Percentiles rank a stretch among this genome's conserved stretches.
Evolutionary conservation across 1,140 invertebrate genomes (phyloP).

Genomic region (Trinorchestia longiramus): DNA sequence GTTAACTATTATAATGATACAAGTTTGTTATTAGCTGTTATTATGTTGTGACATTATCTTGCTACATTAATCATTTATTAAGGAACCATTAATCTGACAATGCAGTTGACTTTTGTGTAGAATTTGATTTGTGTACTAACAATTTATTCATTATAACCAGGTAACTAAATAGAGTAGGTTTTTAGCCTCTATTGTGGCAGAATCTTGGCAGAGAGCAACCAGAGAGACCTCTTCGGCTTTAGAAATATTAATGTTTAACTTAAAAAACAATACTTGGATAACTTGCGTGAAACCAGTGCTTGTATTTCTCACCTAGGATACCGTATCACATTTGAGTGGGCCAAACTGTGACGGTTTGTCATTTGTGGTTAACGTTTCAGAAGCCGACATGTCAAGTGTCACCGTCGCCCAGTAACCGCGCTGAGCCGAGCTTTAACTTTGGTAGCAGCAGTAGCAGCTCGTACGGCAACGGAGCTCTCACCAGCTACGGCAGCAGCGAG

Average conservation of each 20-base stretch:
- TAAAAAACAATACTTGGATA: too few relatives aligned
- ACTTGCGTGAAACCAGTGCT: too few relatives aligned
- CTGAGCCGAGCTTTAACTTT: slow-evolving; percentile 40
- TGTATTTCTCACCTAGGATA: too few relatives aligned
- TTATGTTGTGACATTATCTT: neutral
- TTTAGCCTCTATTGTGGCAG: neutral
- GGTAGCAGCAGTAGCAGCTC: slow-evolving; percentile 38
- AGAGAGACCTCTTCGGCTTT: neutral
- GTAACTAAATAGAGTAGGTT: neutral
- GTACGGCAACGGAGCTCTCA: slow-evolving; percentile 27
- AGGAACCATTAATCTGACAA: neutral
- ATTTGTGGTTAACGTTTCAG: slow-evolving; percentile 44
- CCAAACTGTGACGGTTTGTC: neutral
- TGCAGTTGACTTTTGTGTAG: neutral
- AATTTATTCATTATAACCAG: neutral
- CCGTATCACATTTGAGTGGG: too few relatives aligned
- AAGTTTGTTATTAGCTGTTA: neutral
- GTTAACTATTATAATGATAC: too few relatives aligned
- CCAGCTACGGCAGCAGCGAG: slow-evolving; percentile 29
- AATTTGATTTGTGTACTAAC: neutral
- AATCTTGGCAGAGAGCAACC: neutral
- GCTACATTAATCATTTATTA: neutral
- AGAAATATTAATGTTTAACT: neutral
- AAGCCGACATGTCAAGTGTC: slow-evolving; percentile 65
- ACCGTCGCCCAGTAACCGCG: slow-evolving; percentile 57